phyloP scores from a whole-genome alignment of 2,888 invertebrate species.

The Drosophila kokeensis region DNA sequence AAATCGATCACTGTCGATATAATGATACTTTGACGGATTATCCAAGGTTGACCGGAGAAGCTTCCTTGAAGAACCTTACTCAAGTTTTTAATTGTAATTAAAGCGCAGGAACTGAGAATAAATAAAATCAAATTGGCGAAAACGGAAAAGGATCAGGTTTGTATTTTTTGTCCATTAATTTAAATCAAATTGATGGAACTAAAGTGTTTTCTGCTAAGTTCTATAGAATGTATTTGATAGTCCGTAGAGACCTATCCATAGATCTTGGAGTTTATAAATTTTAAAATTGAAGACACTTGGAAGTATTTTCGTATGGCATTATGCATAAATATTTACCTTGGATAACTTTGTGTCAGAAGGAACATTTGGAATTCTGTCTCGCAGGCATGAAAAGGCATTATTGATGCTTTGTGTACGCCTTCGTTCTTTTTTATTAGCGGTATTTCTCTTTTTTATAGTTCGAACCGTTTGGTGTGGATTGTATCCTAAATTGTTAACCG shows the following conservation, averaged over 20 bases:
- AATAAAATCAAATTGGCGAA: background rate
- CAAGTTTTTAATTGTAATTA: background rate
- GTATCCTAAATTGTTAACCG: slow-evolving; percentile 68
- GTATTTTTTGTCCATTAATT: background rate
- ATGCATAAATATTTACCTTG: slow-evolving; percentile 88
- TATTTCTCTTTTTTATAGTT: slow-evolving; percentile 91
- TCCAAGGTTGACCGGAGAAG: background rate
- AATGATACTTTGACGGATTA: background rate
- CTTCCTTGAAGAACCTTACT: background rate
- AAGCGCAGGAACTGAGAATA: background rate
- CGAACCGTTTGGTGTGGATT: slow-evolving; percentile 83
- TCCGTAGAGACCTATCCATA: background rate
- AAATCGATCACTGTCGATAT: background rate
- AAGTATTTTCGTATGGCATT: background rate
- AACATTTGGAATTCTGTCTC: slow-evolving; percentile 98
- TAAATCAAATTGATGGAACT: background rate
- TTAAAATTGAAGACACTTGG: background rate
- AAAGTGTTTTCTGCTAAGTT: background rate
- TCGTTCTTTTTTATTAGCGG: slow-evolving; percentile 97
- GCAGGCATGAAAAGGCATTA: slow-evolving; percentile 95
- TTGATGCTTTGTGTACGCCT: slow-evolving; percentile 97
- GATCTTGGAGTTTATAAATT: background rate
- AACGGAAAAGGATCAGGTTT: background rate
- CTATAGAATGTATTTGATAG: background rate
- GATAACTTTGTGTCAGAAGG: slow-evolving; percentile 97